Base-by-base conservation (phyloP, 1,140 invertebrate genomes). In the Charaxes varanes region DNA sequence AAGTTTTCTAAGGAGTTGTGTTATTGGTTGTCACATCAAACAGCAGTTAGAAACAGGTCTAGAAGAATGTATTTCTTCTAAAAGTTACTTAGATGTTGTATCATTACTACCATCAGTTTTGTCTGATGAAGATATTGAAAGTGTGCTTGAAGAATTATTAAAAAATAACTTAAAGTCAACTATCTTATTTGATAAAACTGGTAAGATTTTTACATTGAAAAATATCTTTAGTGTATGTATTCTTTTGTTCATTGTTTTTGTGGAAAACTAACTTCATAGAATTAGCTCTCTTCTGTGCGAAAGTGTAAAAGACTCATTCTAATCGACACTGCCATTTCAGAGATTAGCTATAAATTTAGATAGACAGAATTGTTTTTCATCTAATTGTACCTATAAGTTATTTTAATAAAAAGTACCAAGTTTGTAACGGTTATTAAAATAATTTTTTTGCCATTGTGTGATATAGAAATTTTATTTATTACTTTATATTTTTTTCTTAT, bases 21-120 rank as follows among this genome's bases (percentile, higher is more conserved):
- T 92, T 38, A 88, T 96, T 46, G 92, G 94, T 2, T 79, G 87
- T 48, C 81, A 85, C 31, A 86, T 97, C 32, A 87, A 91, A 24
- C 90, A 93, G 59, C 92, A 95, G 78, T 81, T 96, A 7, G 91
- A 94, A 62, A 90, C 90, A 7, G 90, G 93, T 40, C 86, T 98
- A 4, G 95, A 97, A 60, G 96, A 98, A 73, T 91, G 91, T 40
- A 87, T 94, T 45, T 71, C 87, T 6, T 90, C 89, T 16, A 90
- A 89, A 53, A 88, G 88, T 17, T 97, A 91, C 81, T 82, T 95
- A 6, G 95, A 98, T 85, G 84, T 97, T 30, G 87, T 90, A 37
- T 88, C 88, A 18, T 79, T 93, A 27, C 67, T 97, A 24, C 96
- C 95, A 11, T 92, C 93, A 6, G 88, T 94, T 26, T 90, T 97